A percentile compares a stretch with the other conserved stretches of the same genome.
phyloP scores from a whole-genome alignment of 2,113 vertebrate species.

The Pitta sordida region DNA sequence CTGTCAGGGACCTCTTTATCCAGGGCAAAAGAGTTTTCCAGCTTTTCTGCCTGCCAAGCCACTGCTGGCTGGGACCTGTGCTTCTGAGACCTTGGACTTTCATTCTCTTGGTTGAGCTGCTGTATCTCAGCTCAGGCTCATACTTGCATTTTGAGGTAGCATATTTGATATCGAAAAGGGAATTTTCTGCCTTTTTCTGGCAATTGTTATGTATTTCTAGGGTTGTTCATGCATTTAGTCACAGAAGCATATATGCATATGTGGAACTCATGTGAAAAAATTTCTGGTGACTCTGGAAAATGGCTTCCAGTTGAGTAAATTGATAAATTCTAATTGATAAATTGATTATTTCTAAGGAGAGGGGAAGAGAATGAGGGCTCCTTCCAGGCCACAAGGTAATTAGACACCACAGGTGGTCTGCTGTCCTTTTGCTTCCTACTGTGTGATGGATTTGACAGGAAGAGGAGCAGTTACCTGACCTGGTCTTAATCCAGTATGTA shows the following conservation, averaged over 20 bases:
- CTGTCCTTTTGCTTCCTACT: background rate
- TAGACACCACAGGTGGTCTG: background rate
- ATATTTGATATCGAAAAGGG: background rate
- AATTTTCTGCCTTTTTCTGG: background rate
- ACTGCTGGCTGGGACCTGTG: background rate
- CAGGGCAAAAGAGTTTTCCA: background rate
- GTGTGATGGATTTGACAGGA: background rate
- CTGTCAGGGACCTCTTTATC: background rate
- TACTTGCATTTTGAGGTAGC: background rate
- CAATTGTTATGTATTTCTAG: background rate
- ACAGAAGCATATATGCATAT: background rate
- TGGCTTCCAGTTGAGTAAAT: background rate
- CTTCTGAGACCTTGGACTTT: background rate
- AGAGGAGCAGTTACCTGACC: slow-evolving; percentile 20
- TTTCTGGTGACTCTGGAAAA: background rate
- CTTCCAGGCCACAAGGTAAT: background rate
- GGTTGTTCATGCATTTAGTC: accelerated
- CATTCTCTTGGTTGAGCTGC: background rate
- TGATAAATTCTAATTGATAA: too few relatives aligned
- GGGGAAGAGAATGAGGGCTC: background rate
- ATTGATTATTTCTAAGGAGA: background rate
- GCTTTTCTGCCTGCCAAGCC: background rate
- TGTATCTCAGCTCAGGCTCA: background rate
- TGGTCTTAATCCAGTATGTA: background rate
- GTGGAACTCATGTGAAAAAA: background rate